These are phyloP conservation scores for Drepana falcataria DNA, from an alignment of 2,888 invertebrate genomes.

Conservation along the genomic window DNA sequence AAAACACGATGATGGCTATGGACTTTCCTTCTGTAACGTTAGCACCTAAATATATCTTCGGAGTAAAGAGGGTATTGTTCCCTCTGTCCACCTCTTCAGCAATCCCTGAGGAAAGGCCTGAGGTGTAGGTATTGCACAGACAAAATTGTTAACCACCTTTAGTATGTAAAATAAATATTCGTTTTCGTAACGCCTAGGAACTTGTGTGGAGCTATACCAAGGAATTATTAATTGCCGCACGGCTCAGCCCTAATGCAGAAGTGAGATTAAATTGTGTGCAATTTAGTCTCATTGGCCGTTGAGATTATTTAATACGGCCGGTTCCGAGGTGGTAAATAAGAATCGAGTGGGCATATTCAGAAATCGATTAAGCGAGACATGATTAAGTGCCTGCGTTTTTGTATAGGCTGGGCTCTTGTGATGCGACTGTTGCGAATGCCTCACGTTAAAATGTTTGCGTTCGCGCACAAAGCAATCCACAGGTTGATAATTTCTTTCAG, in stretches of 20 bases:
- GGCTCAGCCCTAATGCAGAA: slow-evolving; percentile 27
- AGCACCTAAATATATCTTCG: no score
- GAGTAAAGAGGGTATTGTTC: no score
- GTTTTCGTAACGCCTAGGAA: no score
- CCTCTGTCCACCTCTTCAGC: no score
- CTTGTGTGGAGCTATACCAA: no score
- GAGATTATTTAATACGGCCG: slow-evolving; percentile 54
- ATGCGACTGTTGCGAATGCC: slow-evolving; percentile 33
- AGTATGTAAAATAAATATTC: no score
- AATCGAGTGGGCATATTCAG: slow-evolving; percentile 49
- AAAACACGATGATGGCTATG: no score
- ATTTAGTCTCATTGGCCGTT: slow-evolving; percentile 56
- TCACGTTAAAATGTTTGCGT: slow-evolving; percentile 63
- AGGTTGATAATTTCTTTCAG: slow-evolving; percentile 65
- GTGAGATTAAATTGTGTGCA: slow-evolving; percentile 46
- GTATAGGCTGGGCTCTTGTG: slow-evolving; percentile 27
- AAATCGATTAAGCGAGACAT: slow-evolving; percentile 71
- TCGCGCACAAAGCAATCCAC: slow-evolving; percentile 58
- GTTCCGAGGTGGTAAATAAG: slow-evolving; percentile 57
- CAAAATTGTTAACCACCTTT: no score
- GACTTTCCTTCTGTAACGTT: no score
- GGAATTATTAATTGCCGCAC: slow-evolving; percentile 32
- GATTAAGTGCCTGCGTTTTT: slow-evolving; percentile 59
- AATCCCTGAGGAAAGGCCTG: no score
- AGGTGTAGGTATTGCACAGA: no score